Base-by-base conservation (phyloP, 2,888 invertebrate species). In the Megamerina dolium region DNA sequence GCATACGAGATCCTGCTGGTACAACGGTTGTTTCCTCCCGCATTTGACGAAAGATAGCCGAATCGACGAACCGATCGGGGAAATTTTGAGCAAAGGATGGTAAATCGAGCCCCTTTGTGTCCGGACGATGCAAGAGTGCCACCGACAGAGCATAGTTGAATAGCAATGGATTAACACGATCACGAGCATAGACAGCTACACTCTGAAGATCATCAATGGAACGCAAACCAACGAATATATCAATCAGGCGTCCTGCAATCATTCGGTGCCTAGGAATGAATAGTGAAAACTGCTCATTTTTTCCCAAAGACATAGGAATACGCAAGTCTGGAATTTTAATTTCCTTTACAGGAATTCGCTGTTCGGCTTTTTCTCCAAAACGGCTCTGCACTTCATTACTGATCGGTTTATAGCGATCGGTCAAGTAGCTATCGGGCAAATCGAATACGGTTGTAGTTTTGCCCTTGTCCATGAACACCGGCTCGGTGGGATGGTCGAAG, bases 71-170 rank as follows among this genome's bases (percentile, higher is more conserved):
- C 56, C 80, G 78, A 19, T 78, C 75, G 1, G 83, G 84, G 63
- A 83, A 81, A 13, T 76, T 73, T 59, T 83, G 81, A 1, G 76
- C 76, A 46, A 81, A 76, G 42, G 81, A 77, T 16, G 81, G 79
- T 30, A 83, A 67, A 9, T 72, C 72, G 17, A 82, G 59, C 37
- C 75, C 70, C 54, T 74, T 75, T n/a, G 82, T 81, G 57, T 83
- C 83, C 1, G 67, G 64, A 13, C 76, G 69, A 72, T 87, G 85
- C 54, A 86, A 73, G 29, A 88, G 66, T 0, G 85, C 84, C 13
- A 88, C 85, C 1, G 87, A 84, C 19, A 82, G 75, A 17, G 83
- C 81, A 63, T 88, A 89, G 64, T 86, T 83, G 71, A 85, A 90
- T 55, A 90, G 68, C 51, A 83, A 81, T 0, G 88, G 82, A 68